Base-by-base conservation (phyloP, 2,888 invertebrate species). In the Noctua janthina region DNA sequence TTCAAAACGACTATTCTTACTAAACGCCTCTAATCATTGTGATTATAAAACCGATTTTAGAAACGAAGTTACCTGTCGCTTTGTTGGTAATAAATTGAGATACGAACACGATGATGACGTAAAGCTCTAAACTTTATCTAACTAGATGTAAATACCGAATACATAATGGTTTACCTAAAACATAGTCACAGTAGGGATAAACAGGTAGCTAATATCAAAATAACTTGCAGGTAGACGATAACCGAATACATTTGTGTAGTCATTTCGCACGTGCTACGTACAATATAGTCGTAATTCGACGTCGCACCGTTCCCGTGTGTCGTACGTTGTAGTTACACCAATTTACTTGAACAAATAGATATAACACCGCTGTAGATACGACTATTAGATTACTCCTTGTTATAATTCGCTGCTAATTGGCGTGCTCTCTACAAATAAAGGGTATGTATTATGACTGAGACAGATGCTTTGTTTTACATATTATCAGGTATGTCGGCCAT, bases 301-400 rank as follows among this genome's bases (percentile, higher is more conserved):
- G 81, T 81, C 81, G 74, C n/a, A 74, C 43, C 39, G 69, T 77
- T 75, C 76, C 87, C 78, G 74, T 81, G 79, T 79, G 76, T 74
- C 73, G 73, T 74, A 76, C 69, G 72, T 84, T 70, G 74, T 78
- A 84, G 82, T 85, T 91, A 89, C 89, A 90, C 90, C 90, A 92
- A 93, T 93, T 93, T 92, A 89, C 91, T 89, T 89, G 88, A 86
- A 89, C 91, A 93, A 92, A 92, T 91, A 92, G 77, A 82, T 83
- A 87, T 79, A 78, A 83, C 59, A 82, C 77, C 79, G 84, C 72
- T 49, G 49, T 73, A 87, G 83, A 84, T 83, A 82, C 79, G 72
- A 82, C 87, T 71, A 76, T 83, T 74, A 82, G 74, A 87, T 88
- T 83, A 87, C 64, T 77, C 74, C 64, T 77, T 82, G 76, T 81